A percentile compares a stretch with the other conserved stretches of the same genome.
Conservation (phyloP, 2,797 vertebrate species). For the Siniperca scherzeri region DNA sequence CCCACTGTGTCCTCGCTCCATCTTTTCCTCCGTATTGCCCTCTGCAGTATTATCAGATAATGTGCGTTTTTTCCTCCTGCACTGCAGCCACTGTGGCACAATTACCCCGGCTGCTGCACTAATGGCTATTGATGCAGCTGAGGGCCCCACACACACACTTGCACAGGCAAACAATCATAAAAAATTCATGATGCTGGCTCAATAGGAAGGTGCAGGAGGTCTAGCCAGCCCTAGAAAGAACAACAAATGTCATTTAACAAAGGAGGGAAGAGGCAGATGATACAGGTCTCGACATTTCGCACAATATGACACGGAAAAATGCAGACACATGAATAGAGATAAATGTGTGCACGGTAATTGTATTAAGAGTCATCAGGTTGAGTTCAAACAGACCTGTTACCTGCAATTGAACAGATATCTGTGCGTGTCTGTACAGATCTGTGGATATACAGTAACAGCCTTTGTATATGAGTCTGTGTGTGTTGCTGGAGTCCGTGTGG, state of each 20-base stretch:
- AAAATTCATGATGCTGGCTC: constrained; percentile 83
- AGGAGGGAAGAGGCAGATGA: constrained; percentile 51
- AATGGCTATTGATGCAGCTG: constrained; percentile 85
- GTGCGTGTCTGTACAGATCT: not conserved
- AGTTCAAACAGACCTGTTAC: constrained; percentile 11
- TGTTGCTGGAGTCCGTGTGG: constrained; percentile 51
- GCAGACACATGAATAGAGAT: not conserved
- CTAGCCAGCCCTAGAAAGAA: constrained; percentile 70
- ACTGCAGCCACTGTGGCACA: constrained; percentile 82
- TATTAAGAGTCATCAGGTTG: not conserved
- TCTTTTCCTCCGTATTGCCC: constrained; percentile 70
- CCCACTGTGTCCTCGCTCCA: constrained; percentile 56
- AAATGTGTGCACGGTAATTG: not conserved
- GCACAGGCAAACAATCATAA: constrained; percentile 79
- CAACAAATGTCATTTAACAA: constrained; percentile 78
- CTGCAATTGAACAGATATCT: not conserved
- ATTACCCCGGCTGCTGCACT: constrained; percentile 83
- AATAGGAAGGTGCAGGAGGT: constrained; percentile 77
- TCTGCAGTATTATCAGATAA: constrained; percentile 83
- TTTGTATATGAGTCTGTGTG: constrained; percentile 35
- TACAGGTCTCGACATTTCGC: constrained; percentile 18
- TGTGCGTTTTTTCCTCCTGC: constrained; percentile 62
- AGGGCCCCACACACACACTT: constrained; percentile 57
- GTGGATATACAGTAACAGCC: constrained; percentile 16
- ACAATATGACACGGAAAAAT: constrained; percentile 9